Conservation (phyloP, 1,140 invertebrate genomes). For the Apis laboriosa region DNA sequence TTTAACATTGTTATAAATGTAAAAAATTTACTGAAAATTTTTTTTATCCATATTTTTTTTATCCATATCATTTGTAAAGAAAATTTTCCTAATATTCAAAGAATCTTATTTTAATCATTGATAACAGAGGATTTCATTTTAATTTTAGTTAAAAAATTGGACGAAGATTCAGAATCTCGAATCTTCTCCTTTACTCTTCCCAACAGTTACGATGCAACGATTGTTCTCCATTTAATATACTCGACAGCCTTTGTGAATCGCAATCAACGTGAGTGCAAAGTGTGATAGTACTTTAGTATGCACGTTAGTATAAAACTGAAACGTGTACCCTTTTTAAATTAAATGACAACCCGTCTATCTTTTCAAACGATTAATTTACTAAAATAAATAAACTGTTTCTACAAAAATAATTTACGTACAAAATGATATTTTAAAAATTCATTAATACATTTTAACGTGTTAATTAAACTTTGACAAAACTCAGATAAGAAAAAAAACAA, state of each 20-base stretch:
- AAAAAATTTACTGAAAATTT: no score
- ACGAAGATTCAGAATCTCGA: background rate
- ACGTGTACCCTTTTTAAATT: conserved; percentile 16
- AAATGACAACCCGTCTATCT: background rate
- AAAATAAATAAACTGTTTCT: no score
- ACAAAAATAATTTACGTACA: no score
- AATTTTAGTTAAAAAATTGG: background rate
- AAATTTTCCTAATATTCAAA: background rate
- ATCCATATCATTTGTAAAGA: no score
- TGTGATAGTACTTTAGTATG: conserved; percentile 59
- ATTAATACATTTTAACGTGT: no score
- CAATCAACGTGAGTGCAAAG: conserved; percentile 72
- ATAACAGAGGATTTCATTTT: no score
- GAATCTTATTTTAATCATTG: background rate
- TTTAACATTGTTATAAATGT: background rate
- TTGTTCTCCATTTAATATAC: conserved; percentile 53
- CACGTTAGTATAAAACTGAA: conserved; percentile 46
- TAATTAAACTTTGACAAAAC: no score
- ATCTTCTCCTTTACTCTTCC: background rate
- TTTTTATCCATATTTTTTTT: no score
- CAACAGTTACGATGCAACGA: conserved; percentile 29
- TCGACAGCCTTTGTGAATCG: conserved; percentile 61
- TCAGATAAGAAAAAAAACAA: no score
- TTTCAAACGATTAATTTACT: conserved; percentile 26
- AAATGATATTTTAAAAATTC: no score